Evolutionary conservation across 2,888 invertebrate species (phyloP).

Genomic region (Darwinula stevensoni): DNA sequence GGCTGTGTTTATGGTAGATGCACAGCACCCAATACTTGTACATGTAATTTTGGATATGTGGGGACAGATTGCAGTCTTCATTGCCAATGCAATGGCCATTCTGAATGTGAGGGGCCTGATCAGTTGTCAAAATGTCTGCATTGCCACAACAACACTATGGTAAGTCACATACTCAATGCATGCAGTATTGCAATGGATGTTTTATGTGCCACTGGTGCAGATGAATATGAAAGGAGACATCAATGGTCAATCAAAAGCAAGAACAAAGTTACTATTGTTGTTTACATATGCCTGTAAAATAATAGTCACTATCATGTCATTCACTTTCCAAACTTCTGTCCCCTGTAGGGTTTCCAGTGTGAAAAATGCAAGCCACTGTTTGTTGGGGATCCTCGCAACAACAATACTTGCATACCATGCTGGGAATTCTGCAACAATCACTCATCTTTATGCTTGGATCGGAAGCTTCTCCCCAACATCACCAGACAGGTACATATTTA

Average conservation of each 20-base stretch:
- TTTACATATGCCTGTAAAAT: no score
- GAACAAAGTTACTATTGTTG: no score
- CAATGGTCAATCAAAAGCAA: no score
- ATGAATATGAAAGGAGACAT: no score
- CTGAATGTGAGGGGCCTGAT: conserved; percentile 63
- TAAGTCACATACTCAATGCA: no score
- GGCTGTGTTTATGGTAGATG: conserved; percentile 17
- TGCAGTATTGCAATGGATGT: no score
- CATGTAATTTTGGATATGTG: conserved; percentile 79
- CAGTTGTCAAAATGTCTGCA: conserved; percentile 45
- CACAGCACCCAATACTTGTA: conserved; percentile 21
- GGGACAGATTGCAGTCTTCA: conserved; percentile 76
- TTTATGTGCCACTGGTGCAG: no score
- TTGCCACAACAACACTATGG: conserved; percentile 75
- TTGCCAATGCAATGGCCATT: conserved; percentile 81
- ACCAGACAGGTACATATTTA: no score
- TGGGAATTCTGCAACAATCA: conserved; percentile 67
- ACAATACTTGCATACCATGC: conserved; percentile 61
- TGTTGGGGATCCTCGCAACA: conserved; percentile 60
- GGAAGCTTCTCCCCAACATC: no score
- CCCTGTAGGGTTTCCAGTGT: conserved; percentile 72
- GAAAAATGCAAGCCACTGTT: conserved; percentile 64
- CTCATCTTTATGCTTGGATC: conserved; percentile 37
- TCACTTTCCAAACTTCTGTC: no score
- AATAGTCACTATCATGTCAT: no score